A percentile compares a stretch with the other conserved stretches of the same genome.
These are phyloP conservation scores for Heterochromis multidens DNA, from an alignment of 2,113 vertebrate species.

Conservation along the genomic window DNA sequence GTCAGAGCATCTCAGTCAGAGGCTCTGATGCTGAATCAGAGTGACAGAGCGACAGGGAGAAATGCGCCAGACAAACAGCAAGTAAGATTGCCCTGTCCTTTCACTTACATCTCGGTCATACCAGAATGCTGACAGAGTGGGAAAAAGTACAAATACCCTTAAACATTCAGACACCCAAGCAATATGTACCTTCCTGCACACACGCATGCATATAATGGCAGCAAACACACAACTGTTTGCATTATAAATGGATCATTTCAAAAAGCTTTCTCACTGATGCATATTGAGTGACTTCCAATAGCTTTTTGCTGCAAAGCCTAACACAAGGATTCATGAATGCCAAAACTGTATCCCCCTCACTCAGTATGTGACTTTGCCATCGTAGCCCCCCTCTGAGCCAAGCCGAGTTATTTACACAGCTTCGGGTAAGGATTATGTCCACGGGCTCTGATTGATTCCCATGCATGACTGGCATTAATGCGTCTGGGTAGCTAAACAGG, in stretches of 20 bases:
- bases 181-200: background rate
- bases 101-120: constrained; percentile 47
- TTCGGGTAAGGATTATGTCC: constrained; percentile 53
- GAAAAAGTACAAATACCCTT: constrained; percentile 20
- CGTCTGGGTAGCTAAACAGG: constrained; percentile 53
- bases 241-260: constrained; percentile 41
- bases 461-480: constrained; percentile 67
- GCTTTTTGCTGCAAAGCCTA: constrained; percentile 10
- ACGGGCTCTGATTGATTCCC: constrained; percentile 50
- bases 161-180: background rate
- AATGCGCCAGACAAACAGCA: constrained; percentile 62
- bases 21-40: constrained; percentile 56
- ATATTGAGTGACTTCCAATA: constrained; percentile 10
- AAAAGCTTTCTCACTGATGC: constrained; percentile 12
- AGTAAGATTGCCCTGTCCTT: constrained; percentile 63
- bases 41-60: constrained; percentile 56
- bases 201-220: background rate
- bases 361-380: constrained; percentile 40
- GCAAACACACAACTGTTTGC: constrained; percentile 3
- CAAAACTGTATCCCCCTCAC: constrained; percentile 18
- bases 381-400: constrained; percentile 22
- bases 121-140: constrained; percentile 54
- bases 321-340: constrained; percentile 14
- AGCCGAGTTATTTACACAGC: constrained; percentile 59
- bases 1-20: constrained; percentile 55